Percentiles rank a stretch among this genome's conserved stretches.
Conservation (phyloP, 2,797 vertebrate genomes). For the Otolemur crassicaudatus region DNA sequence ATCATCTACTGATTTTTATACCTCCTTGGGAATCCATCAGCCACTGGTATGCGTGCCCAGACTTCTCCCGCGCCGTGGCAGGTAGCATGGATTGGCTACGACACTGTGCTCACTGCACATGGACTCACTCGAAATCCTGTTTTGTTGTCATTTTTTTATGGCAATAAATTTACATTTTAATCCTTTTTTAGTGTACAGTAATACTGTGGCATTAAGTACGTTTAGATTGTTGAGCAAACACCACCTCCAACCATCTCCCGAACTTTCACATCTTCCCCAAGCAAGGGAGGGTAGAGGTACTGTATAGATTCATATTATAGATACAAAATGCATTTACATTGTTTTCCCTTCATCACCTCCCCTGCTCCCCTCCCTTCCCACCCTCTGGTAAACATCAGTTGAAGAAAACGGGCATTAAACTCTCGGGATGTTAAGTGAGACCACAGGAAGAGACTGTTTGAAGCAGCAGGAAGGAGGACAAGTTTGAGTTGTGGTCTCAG, state of each 20-base stretch:
- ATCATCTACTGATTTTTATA: background rate
- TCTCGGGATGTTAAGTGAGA: background rate
- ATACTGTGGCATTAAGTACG: background rate
- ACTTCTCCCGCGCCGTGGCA: background rate
- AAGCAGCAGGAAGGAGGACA: background rate
- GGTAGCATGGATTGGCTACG: background rate
- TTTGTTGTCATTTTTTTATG: background rate
- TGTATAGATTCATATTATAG: no score
- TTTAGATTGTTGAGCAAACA: background rate
- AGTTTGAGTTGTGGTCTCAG: background rate
- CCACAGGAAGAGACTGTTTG: background rate
- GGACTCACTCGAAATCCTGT: background rate
- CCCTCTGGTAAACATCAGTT: background rate
- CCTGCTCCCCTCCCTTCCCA: no score
- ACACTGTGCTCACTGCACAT: background rate
- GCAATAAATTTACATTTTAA: background rate
- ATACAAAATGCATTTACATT: background rate
- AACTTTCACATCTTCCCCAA: background rate
- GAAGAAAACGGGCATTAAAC: background rate
- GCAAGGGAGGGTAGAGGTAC: background rate
- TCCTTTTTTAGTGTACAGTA: background rate
- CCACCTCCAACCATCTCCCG: background rate
- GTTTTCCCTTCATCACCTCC: background rate
- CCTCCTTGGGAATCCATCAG: background rate
- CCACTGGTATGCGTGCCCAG: no score